These are phyloP conservation scores for Vannuccia rotundouncinata DNA, from an alignment of 2,888 invertebrate genomes.

Conservation along the genomic window DNA sequence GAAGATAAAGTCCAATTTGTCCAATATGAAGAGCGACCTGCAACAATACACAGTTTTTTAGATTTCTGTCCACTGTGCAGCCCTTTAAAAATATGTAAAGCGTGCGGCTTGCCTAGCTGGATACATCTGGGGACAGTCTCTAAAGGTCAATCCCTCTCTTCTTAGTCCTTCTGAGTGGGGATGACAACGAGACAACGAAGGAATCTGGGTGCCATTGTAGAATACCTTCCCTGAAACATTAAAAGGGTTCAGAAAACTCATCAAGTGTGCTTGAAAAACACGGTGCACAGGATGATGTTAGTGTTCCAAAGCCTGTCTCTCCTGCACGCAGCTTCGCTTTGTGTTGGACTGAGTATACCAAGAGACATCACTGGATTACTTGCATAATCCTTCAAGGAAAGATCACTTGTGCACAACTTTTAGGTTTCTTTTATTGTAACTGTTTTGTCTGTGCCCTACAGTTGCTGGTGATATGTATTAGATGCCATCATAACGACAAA, in stretches of 20 bases:
- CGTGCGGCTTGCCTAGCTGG: neutral
- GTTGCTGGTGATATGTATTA: neutral
- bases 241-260: neutral
- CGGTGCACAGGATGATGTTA: neutral
- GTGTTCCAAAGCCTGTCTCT: neutral
- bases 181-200: neutral
- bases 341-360: neutral
- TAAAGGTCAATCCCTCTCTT: neutral
- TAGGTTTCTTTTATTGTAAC: neutral
- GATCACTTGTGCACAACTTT: neutral
- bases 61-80: too few relatives aligned
- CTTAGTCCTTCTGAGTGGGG: neutral
- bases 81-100: neutral
- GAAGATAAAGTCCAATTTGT: neutral
- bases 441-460: neutral
- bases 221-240: neutral
- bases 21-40: neutral
- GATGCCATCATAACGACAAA: neutral
- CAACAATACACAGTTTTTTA: too few relatives aligned
- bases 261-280: neutral
- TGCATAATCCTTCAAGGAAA: neutral
- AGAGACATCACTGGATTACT: neutral
- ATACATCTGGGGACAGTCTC: neutral
- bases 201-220: neutral
- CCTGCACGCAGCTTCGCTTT: neutral